These are phyloP conservation scores for Dendrolimus punctatus DNA, from an alignment of 1,140 invertebrate species.

Conservation along the genomic window DNA sequence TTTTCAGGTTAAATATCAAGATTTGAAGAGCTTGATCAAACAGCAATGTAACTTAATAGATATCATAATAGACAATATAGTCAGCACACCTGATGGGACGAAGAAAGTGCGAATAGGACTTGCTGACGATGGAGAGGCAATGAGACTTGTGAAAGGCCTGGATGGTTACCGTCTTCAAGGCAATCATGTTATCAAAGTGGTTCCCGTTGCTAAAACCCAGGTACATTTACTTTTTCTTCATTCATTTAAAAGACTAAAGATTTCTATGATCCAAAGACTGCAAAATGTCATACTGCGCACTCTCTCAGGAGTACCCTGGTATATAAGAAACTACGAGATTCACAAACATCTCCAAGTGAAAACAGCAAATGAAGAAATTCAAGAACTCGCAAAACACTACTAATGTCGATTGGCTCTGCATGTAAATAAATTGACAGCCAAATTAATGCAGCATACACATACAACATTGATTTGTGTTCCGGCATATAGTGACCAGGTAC, in stretches of 20 bases:
- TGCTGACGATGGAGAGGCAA: constrained; percentile 37
- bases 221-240: constrained; percentile 28
- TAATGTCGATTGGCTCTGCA: too few relatives aligned
- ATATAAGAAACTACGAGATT: too few relatives aligned
- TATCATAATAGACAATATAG: constrained; percentile 48
- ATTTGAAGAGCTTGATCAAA: constrained; percentile 45
- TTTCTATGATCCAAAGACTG: too few relatives aligned
- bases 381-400: too few relatives aligned
- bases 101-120: constrained; percentile 53
- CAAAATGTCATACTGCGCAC: too few relatives aligned
- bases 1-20: constrained; percentile 48
- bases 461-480: too few relatives aligned
- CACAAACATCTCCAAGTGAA: too few relatives aligned
- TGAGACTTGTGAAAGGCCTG: constrained; percentile 40
- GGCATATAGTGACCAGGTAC: too few relatives aligned
- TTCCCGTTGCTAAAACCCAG: constrained; percentile 33
- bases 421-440: too few relatives aligned
- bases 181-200: constrained; percentile 28
- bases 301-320: too few relatives aligned
- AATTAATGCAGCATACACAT: too few relatives aligned
- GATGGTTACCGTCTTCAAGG: constrained; percentile 35
- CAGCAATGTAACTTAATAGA: constrained; percentile 46
- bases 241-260: constrained; percentile 1
- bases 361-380: too few relatives aligned
- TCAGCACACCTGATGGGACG: constrained; percentile 26